Evolutionary conservation across 2,888 invertebrate species (phyloP), one percentile per base, ranked within the genome.

Genomic region (Chymomyza procnemis): DNA sequence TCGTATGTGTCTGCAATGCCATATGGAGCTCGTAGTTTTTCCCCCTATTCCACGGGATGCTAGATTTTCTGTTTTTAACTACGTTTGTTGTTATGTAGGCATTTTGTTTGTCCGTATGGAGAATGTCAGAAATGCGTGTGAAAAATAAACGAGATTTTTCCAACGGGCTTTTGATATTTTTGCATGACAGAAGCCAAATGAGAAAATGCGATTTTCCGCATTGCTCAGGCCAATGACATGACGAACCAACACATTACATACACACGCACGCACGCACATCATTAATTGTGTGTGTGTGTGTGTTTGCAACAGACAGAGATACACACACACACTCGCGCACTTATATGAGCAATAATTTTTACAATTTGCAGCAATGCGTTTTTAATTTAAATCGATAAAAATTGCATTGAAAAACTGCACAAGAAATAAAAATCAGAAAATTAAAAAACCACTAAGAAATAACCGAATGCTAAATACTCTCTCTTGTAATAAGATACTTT

Each of bases 101-200:
- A 41, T 41, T 41, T 41, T 41, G 34, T 41, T 12, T 77, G 73
- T 56, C 52, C 54, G 60, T 66, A 64, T 57, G 60, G 70, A 75
- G 70, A 77, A 80, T 85, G 80, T 77, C 83, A 83, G 83, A 83
- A 87, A 84, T 79, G 76, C 73, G 80, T 84, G 83, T 79, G 84
- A 76, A 85, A 85, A 85, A 87, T 85, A 81, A 83, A 83, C 78
- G 86, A 79, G 81, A 83, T 85, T 85, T n/a, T 87, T 86, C 85
- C 82, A 79, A 68, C 76, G 84, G 84, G 80, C 80, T 81, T 85
- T 81, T 81, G 80, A 81, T 81, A 81, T 81, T 81, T 81, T 81
- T 81, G 86, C 80, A 85, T 81, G 80, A 81, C 80, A 85, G 80
- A 81, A 86, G 86, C 81, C 81, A 81, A 81, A 86, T 84, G 81